Conservation (phyloP, 2,888 invertebrate species). For the Hydriomena furcata region DNA sequence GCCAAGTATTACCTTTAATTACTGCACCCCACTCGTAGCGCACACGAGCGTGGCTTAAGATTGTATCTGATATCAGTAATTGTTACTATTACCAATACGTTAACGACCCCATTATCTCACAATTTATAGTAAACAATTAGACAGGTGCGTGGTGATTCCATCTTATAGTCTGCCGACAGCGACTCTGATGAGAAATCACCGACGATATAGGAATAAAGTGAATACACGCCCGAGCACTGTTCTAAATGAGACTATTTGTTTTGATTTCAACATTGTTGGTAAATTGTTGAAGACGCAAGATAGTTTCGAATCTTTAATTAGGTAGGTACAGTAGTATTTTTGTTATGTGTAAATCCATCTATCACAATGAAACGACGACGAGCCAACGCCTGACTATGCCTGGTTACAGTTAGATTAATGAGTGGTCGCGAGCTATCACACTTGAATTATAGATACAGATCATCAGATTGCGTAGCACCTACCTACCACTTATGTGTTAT, state of each 20-base stretch:
- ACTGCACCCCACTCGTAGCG: conserved; percentile 27
- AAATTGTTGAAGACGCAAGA: conserved; percentile 11
- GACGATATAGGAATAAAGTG: conserved; percentile 62
- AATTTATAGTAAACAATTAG: conserved; percentile 56
- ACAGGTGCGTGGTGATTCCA: conserved; percentile 49
- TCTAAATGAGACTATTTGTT: conserved; percentile 66
- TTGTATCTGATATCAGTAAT: conserved; percentile 53
- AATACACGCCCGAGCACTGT: conserved; percentile 54
- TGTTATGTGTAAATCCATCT: conserved; percentile 1
- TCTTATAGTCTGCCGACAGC: conserved; percentile 46
- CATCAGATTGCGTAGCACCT: conserved; percentile 54
- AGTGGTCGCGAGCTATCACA: conserved; percentile 54
- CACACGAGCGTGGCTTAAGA: conserved; percentile 51
- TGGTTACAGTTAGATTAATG: conserved; percentile 49
- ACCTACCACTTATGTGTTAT: conserved; percentile 50
- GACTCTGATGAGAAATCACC: conserved; percentile 61
- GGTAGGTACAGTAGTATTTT: neutral
- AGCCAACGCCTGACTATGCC: conserved; percentile 11
- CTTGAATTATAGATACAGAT: conserved; percentile 55
- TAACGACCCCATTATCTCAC: conserved; percentile 55
- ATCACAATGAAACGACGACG: conserved; percentile 1
- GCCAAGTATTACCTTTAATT: conserved; percentile 14
- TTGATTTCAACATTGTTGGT: conserved; percentile 37
- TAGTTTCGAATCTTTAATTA: neutral
- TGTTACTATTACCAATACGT: conserved; percentile 50